Percentiles rank a stretch among this genome's conserved stretches.
phyloP scores from a whole-genome alignment of 1,140 invertebrate species.

The Tribolium castaneum region DNA sequence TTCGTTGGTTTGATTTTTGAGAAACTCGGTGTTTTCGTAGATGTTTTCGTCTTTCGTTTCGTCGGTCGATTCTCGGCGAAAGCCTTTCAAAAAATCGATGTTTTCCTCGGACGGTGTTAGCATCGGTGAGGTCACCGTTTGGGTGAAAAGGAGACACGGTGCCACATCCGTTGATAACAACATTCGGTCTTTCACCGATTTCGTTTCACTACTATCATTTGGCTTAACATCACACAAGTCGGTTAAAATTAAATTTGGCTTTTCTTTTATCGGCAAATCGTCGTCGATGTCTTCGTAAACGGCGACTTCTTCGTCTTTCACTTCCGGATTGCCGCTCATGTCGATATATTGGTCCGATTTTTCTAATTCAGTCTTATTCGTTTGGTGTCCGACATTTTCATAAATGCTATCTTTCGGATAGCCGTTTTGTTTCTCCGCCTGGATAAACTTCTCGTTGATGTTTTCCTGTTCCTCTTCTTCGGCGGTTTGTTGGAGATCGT shows the following conservation, averaged over 20 bases:
- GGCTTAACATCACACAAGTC: conserved; percentile 10
- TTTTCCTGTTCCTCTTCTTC: conserved; percentile 36
- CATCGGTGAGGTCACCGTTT: conserved; percentile 63
- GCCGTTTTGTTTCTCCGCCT: conserved; percentile 50
- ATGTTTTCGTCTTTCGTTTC: conserved; percentile 46
- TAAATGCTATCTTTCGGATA: conserved; percentile 13
- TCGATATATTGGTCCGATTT: conserved; percentile 20
- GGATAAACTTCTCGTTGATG: conserved; percentile 44
- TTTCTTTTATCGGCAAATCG: background rate
- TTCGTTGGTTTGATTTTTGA: conserved; percentile 17
- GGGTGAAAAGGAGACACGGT: conserved; percentile 60
- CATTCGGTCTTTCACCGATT: conserved; percentile 61
- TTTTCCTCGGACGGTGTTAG: conserved; percentile 63
- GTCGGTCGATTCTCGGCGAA: conserved; percentile 53
- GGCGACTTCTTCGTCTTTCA: conserved; percentile 1
- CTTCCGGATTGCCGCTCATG: background rate
- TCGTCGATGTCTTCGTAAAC: conserved; percentile 31
- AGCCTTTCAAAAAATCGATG: conserved; percentile 63
- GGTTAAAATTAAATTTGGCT: background rate
- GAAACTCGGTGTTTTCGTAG: conserved; percentile 50
- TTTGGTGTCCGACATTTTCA: conserved; percentile 29
- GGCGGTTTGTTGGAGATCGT: conserved; percentile 49
- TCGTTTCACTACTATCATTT: conserved; percentile 47
- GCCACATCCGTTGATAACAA: conserved; percentile 59
- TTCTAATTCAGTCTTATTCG: conserved; percentile 36